Base-by-base conservation (phyloP, 2,797 vertebrate genomes). In the Streptopelia turtur region DNA sequence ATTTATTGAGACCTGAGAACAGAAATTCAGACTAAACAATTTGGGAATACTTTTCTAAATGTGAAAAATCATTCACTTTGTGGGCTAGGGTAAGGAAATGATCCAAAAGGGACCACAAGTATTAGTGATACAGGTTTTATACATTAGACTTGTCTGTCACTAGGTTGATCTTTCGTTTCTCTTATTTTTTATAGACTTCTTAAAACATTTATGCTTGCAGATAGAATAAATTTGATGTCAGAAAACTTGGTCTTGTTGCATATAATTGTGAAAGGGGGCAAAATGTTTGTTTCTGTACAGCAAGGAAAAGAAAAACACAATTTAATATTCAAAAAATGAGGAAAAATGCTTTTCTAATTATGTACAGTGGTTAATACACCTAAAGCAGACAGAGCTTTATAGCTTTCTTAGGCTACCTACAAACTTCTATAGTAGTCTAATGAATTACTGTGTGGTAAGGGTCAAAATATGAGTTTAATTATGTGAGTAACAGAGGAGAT, bases 1-100 rank as follows among this genome's bases (percentile, higher is more conserved):
- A 94, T 87, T 97, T 82, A 90, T 56, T 81, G 24, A 68, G 9
- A 83, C 31, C 63, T 64, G 85, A 94, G 91, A 97, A 97, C 47
- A 96, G 83, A 70, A 96, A 92, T 78, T 92, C 82, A 83, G 45
- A 80, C 28, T 90, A 89, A 95, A 91, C 65, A 95, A 57, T 82
- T 33, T 53, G 37, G 47, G 86, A 96, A 94, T 93, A 64, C 74
- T 21, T 78, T 96, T 91, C 85, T 93, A 92, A 94, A 78, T 82
- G n/a, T 60, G 41, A 89, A 93, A 96, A 93, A 89, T 14, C 56
- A 90, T 93, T 69, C 33, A 33, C 33, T 52, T 53, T 39, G 30
- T 22, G 6, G 5, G 5, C 53, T 50, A 41, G 10, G 4, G 11
- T 27, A 64, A 92, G 80, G 76, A 93, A 79, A 87, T 45, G 88